Evolutionary conservation across 2,888 invertebrate genomes (phyloP).

Genomic region (Xylocampa areola): DNA sequence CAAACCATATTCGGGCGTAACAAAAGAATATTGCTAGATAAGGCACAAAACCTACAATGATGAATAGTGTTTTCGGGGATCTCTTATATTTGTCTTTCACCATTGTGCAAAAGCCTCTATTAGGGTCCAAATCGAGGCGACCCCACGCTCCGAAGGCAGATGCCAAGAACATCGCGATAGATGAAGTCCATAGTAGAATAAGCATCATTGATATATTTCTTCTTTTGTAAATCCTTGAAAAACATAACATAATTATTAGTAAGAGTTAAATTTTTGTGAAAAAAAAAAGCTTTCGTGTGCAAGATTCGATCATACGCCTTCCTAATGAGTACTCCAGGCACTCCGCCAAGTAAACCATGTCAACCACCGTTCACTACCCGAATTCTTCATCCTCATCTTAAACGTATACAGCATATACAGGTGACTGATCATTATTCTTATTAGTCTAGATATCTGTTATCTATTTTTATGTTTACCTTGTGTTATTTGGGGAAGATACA

Average conservation of each 20-base stretch:
- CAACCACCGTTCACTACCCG: too few species aligned
- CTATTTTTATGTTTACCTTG: too few species aligned
- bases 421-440: too few species aligned
- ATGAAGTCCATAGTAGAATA: constrained; percentile 92
- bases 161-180: constrained; percentile 92
- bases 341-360: too few species aligned
- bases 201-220: constrained; percentile 92
- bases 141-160: constrained; percentile 94
- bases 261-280: too few species aligned
- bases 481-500: too few species aligned
- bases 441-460: too few species aligned
- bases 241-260: not conserved
- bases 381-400: too few species aligned
- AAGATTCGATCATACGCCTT: too few species aligned
- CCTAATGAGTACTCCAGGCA: too few species aligned
- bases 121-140: constrained; percentile 92
- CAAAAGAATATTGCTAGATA: constrained; percentile 95
- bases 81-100: constrained; percentile 91
- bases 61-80: constrained; percentile 94
- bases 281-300: too few species aligned
- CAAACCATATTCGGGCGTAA: constrained; percentile 95
- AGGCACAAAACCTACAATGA: constrained; percentile 95
- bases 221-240: constrained; percentile 91
- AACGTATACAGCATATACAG: too few species aligned
- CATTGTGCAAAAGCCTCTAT: constrained; percentile 94